phyloP scores from a whole-genome alignment of 2,113 vertebrate genomes.

The Oplegnathus fasciatus region DNA sequence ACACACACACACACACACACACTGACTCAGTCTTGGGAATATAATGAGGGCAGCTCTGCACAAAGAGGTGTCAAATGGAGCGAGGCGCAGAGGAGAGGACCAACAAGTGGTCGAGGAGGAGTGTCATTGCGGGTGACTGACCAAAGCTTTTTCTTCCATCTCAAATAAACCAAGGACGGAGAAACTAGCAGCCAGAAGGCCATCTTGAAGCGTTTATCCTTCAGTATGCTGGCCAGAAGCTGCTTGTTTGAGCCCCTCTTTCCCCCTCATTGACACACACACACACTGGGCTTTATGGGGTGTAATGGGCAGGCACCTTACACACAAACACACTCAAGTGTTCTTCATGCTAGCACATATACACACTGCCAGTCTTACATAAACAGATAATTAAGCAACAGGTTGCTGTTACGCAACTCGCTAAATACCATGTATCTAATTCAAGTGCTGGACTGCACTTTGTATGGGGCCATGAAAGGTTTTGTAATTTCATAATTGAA shows the following conservation, averaged over 20 bases:
- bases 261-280: not conserved
- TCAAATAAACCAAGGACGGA: slow-evolving; percentile 39
- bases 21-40: slow-evolving; percentile 40
- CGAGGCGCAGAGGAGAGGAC: slow-evolving; percentile 36
- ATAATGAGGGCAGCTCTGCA: slow-evolving; percentile 60
- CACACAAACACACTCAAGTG: slow-evolving; percentile 22
- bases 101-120: slow-evolving; percentile 53
- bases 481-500: not conserved
- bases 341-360: not conserved
- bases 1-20: not conserved
- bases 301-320: slow-evolving; percentile 2
- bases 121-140: slow-evolving; percentile 53
- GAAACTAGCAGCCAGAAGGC: slow-evolving; percentile 23
- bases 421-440: not conserved
- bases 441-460: not conserved
- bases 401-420: not conserved
- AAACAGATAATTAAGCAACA: slow-evolving; percentile 5
- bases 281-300: not conserved
- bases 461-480: not conserved
- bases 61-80: slow-evolving; percentile 74
- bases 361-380: not conserved
- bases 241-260: slow-evolving; percentile 9
- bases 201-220: slow-evolving; percentile 57
- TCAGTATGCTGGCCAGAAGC: slow-evolving; percentile 14
- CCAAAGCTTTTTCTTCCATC: slow-evolving; percentile 44